Evolutionary conservation across 2,113 vertebrate genomes (phyloP).

Genomic region (Sinocyclocheilus grahami): DNA sequence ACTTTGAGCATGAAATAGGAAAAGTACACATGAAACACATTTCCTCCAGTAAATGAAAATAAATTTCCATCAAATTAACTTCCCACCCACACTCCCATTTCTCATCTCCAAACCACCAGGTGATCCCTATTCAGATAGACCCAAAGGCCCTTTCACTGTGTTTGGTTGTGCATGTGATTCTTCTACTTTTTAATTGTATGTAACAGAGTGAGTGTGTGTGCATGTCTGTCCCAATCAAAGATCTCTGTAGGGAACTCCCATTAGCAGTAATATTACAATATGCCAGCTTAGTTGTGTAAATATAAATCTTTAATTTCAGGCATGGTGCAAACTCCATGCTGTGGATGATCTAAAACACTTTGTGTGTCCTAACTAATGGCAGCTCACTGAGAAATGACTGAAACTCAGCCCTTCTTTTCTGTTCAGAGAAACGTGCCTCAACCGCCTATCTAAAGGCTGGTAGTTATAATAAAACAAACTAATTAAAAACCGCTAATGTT

Average conservation of each 20-base stretch:
- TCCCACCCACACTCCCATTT: slow-evolving; percentile 39
- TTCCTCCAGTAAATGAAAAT: slow-evolving; percentile 51
- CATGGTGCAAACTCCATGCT: background rate
- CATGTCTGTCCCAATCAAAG: background rate
- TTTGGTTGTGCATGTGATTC: slow-evolving; percentile 28
- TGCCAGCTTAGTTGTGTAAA: slow-evolving; percentile 12
- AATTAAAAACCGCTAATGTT: background rate
- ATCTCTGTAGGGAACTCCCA: slow-evolving; percentile 43
- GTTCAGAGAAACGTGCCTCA: background rate
- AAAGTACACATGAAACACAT: slow-evolving; percentile 40
- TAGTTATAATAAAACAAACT: background rate
- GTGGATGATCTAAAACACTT: background rate
- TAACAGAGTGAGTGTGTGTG: background rate
- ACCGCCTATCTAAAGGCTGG: background rate
- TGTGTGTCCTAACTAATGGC: background rate
- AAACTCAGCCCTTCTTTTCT: background rate
- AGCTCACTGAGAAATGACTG: background rate
- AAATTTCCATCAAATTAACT: slow-evolving; percentile 48
- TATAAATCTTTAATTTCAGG: background rate
- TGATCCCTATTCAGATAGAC: slow-evolving; percentile 43
- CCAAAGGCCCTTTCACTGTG: slow-evolving; percentile 31
- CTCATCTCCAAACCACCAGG: slow-evolving; percentile 47
- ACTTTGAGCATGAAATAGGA: slow-evolving; percentile 20
- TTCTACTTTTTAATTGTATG: slow-evolving; percentile 13
- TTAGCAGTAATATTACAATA: slow-evolving; percentile 32